Percentiles rank a stretch among this genome's conserved stretches.
phyloP scores from a whole-genome alignment of 2,888 invertebrate genomes.

The Papilio protenor region DNA sequence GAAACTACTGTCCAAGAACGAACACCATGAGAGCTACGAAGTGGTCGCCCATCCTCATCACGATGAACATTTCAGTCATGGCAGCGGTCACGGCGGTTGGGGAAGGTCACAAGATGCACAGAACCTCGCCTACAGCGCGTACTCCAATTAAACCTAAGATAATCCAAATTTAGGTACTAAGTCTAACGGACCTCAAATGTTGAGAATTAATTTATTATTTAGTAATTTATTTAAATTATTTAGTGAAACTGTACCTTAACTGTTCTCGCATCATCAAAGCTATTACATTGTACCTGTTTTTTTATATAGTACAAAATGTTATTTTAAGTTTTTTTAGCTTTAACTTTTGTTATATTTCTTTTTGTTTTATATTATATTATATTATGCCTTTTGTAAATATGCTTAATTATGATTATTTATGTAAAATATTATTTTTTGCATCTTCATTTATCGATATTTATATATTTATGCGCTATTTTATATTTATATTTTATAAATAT shows the following conservation, averaged over 20 bases:
- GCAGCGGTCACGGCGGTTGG: slow-evolving; percentile 83
- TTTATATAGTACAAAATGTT: slow-evolving; percentile 68
- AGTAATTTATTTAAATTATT: slow-evolving; percentile 72
- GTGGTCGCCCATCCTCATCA: slow-evolving; percentile 89
- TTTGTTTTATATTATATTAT: slow-evolving; percentile 56
- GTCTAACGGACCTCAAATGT: slow-evolving; percentile 74
- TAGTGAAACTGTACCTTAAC: slow-evolving; percentile 49
- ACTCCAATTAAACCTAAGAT: slow-evolving; percentile 79
- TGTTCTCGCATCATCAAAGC: slow-evolving; percentile 42
- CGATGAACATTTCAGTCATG: slow-evolving; percentile 83
- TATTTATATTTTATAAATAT: slow-evolving; percentile 47
- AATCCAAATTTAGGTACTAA: slow-evolving; percentile 53
- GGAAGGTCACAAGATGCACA: slow-evolving; percentile 88
- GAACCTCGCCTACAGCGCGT: slow-evolving; percentile 89
- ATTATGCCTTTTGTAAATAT: slow-evolving; percentile 77
- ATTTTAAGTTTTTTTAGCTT: slow-evolving; percentile 63
- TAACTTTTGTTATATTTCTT: slow-evolving; percentile 60
- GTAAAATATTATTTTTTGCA: slow-evolving; percentile 76
- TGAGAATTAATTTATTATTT: slow-evolving; percentile 73
- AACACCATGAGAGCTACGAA: slow-evolving; percentile 89
- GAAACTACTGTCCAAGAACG: slow-evolving; percentile 89
- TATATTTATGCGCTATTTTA: slow-evolving; percentile 40
- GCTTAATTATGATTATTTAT: slow-evolving; percentile 70
- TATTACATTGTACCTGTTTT: slow-evolving; percentile 66
- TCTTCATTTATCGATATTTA: slow-evolving; percentile 56